Conservation (phyloP, 2,797 vertebrate genomes). For the Dipus sagitta region DNA sequence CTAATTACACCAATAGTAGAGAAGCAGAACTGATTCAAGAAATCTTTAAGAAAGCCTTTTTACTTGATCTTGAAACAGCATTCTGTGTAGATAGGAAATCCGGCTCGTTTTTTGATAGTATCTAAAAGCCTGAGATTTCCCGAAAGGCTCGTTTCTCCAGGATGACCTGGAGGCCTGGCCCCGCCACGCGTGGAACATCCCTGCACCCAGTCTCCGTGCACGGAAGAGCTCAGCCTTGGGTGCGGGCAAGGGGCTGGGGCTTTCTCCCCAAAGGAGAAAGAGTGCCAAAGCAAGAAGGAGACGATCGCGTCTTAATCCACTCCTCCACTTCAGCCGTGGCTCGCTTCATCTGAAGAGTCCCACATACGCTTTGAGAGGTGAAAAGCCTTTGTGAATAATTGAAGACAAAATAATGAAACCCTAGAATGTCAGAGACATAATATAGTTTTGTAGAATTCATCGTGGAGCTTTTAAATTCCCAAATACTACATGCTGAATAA, state of each 20-base stretch:
- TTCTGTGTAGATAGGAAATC: background rate
- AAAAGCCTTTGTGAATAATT: slow-evolving; percentile 86
- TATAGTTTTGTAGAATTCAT: slow-evolving; percentile 85
- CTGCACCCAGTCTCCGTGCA: background rate
- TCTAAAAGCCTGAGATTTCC: slow-evolving; percentile 45
- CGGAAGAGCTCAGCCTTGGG: background rate
- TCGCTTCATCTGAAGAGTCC: slow-evolving; percentile 72
- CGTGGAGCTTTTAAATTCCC: slow-evolving; percentile 84
- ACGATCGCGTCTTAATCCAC: slow-evolving; percentile 51
- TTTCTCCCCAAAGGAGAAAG: slow-evolving; percentile 61
- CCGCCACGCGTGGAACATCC: background rate
- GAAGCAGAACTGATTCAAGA: background rate
- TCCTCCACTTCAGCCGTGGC: slow-evolving; percentile 63
- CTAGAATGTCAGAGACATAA: slow-evolving; percentile 83
- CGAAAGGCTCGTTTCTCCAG: slow-evolving; percentile 41
- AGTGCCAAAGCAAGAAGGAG: slow-evolving; percentile 64
- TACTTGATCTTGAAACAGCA: background rate
- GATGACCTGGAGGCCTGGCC: background rate
- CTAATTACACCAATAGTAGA: background rate
- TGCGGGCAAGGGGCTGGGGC: slow-evolving; percentile 37
- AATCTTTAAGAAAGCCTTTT: background rate
- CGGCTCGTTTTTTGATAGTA: slow-evolving; percentile 8
- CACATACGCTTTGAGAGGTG: slow-evolving; percentile 70
- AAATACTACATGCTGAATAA: slow-evolving; percentile 88
- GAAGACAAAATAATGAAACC: slow-evolving; percentile 85